phyloP scores from a whole-genome alignment of 2,113 vertebrate genomes.

The Salvelinus sp. region DNA sequence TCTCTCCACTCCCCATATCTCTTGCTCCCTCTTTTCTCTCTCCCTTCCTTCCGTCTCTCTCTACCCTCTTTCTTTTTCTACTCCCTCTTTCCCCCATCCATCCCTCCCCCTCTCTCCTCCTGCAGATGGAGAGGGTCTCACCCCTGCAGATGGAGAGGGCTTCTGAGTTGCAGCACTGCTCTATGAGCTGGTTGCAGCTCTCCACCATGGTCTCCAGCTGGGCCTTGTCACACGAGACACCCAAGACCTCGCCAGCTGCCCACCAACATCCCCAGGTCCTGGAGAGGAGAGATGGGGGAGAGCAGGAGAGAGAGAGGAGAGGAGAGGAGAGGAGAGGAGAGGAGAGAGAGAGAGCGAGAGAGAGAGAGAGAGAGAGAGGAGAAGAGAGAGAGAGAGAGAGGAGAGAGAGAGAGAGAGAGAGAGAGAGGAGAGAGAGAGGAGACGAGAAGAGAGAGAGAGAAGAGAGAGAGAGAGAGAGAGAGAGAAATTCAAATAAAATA shows the following conservation, averaged over 20 bases:
- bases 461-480: background rate
- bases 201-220: conserved; percentile 91
- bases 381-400: too few species aligned
- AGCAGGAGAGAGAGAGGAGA: background rate
- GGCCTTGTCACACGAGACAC: conserved; percentile 91
- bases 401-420: too few species aligned
- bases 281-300: conserved; percentile 3
- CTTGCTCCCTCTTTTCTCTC: background rate
- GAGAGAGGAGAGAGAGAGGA: too few species aligned
- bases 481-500: background rate
- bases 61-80: background rate
- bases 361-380: background rate
- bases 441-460: background rate
- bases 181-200: conserved; percentile 94
- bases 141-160: conserved; percentile 91
- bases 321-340: too few species aligned
- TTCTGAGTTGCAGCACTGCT: conserved; percentile 94
- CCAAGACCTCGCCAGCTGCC: conserved; percentile 87
- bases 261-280: conserved; percentile 90
- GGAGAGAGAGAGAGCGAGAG: background rate
- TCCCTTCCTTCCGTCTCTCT: background rate
- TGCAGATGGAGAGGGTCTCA: conserved; percentile 52
- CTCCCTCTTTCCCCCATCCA: background rate
- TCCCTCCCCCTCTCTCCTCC: background rate
- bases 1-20: background rate